These are phyloP conservation scores for Echinops telfairi DNA, from an alignment of 2,113 vertebrate genomes.

Conservation along the genomic window DNA sequence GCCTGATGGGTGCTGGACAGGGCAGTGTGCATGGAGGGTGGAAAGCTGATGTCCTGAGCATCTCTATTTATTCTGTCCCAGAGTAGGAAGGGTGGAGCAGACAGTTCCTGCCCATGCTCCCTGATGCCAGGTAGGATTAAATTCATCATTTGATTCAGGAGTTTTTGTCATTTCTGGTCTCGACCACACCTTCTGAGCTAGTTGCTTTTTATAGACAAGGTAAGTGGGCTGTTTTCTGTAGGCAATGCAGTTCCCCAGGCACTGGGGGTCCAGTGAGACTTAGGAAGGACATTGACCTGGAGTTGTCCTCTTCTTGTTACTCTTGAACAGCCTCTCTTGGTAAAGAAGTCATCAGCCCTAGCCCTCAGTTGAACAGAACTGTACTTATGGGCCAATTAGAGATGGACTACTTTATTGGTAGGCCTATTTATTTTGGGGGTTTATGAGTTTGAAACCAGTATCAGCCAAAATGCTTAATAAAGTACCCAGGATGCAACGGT, in stretches of 20 bases:
- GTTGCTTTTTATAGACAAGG: conserved; percentile 62
- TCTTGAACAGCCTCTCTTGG: neutral
- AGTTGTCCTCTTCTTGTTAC: neutral
- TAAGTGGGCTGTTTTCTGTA: conserved; percentile 27
- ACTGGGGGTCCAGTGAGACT: neutral
- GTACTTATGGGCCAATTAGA: neutral
- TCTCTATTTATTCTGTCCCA: conserved; percentile 60
- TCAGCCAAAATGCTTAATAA: neutral
- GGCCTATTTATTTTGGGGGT: too few relatives aligned
- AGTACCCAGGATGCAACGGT: neutral
- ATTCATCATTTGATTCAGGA: conserved; percentile 68
- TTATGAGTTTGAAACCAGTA: neutral
- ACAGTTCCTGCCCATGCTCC: neutral
- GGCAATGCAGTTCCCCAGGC: neutral
- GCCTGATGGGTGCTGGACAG: conserved; percentile 71
- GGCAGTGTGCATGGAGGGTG: neutral
- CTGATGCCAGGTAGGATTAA: conserved; percentile 51
- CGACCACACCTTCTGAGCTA: conserved; percentile 50
- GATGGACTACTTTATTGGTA: neutral
- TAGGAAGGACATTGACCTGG: neutral
- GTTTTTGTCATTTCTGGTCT: conserved; percentile 35
- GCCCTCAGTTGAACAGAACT: neutral
- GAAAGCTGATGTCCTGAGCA: conserved; percentile 55
- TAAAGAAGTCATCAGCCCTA: neutral
- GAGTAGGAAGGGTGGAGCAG: conserved; percentile 48